Evolutionary conservation across 1,140 invertebrate species (phyloP), one percentile per base, ranked within the genome.

Genomic region (Trichonephila inaurata): DNA sequence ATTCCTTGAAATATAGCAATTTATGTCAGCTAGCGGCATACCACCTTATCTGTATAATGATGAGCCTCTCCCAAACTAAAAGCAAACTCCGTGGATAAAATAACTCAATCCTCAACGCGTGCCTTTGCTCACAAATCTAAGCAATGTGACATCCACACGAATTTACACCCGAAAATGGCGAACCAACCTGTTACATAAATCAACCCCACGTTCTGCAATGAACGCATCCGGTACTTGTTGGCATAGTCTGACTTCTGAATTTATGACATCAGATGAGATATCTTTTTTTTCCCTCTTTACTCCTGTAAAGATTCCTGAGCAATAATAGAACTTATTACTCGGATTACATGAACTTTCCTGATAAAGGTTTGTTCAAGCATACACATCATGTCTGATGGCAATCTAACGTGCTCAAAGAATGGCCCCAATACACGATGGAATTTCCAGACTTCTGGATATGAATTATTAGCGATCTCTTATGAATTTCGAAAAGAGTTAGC

Each of bases 121-220:
- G 82, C 28, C 82, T 60, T 14, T n/a, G 28, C 44, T 51, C 82
- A 83, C 82, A 83, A 51, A 83, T 83, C 82, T 83, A 51, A 83
- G 40, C 82, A 51, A 83, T 51, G 82, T 83, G 82, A 83, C 82
- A 83, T 58, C 40, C 72, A 77, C 72, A 77, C 72, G 72, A 77
- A 77, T 77, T 83, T 83, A 83, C 82, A 83, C 51, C 51, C 82
- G 82, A 77, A 77, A 77, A 77, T 77, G 72, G 72, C 21, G 82
- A 83, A 28, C 82, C 82, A 83, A 83, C 66, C 62, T 77, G 85
- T 87, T 87, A 28, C 85, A 90, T 90, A 77, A 77, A 90, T 90
- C 89, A 77, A 77, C 89, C 89, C 66, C 89, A 90, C 44, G 88
- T 90, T 77, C 40, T 51, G 82, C 44, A 58, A 83, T 21, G 51